Conservation (phyloP, 2,113 vertebrate genomes). For the Pampusana beccarii region DNA sequence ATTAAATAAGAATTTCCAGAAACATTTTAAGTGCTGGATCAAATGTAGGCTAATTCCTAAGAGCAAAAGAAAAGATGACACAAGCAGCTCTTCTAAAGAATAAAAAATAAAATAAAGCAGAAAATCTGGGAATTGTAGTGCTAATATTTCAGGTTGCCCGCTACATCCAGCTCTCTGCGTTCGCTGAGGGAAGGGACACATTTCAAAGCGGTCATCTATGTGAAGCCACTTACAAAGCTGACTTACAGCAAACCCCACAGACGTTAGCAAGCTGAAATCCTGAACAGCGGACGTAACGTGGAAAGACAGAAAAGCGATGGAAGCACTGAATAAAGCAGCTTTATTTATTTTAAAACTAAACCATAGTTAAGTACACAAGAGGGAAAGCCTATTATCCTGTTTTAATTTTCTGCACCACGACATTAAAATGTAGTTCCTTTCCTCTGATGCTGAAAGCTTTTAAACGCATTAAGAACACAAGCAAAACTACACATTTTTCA, state of each 20-base stretch:
- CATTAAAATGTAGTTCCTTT: background rate
- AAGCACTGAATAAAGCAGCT: conserved; percentile 28
- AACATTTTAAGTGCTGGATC: background rate
- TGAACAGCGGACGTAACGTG: background rate
- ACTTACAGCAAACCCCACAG: background rate
- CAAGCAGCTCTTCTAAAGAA: background rate
- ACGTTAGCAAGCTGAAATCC: background rate
- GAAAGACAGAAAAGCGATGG: conserved; percentile 7
- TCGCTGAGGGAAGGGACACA: background rate
- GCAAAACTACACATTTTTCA: conserved; percentile 17
- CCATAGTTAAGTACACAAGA: background rate
- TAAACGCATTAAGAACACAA: conserved; percentile 23
- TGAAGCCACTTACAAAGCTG: background rate
- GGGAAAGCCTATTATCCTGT: background rate
- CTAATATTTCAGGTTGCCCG: background rate
- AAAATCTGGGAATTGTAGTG: background rate
- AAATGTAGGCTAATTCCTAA: background rate
- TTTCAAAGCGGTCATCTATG: background rate
- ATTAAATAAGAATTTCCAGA: background rate
- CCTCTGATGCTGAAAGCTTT: conserved; percentile 33
- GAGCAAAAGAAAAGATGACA: background rate
- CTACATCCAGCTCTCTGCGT: background rate
- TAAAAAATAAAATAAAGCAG: background rate
- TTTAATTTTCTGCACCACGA: conserved; percentile 11
- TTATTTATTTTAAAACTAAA: conserved; percentile 14